Percentiles rank a stretch among this genome's conserved stretches.
These are phyloP conservation scores for Cantharis flavilabris DNA, from an alignment of 2,888 invertebrate genomes.

Conservation along the genomic window DNA sequence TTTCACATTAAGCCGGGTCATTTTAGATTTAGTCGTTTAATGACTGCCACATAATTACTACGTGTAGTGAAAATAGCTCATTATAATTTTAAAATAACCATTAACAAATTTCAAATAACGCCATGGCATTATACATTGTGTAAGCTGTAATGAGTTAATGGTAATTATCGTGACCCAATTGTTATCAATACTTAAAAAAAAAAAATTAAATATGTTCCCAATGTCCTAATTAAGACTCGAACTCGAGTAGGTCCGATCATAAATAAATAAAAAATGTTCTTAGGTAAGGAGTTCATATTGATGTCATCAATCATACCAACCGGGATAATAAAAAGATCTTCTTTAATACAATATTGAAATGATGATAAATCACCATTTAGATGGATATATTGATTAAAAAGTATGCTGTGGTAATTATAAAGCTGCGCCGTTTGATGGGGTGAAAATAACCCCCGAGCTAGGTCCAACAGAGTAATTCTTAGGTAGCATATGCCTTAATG, in stretches of 20 bases:
- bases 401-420: background rate
- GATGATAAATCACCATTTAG: background rate
- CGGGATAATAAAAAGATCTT: background rate
- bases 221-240: background rate
- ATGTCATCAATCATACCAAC: background rate
- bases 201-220: background rate
- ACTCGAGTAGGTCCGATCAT: background rate
- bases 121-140: background rate
- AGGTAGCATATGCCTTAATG: background rate
- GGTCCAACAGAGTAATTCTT: background rate
- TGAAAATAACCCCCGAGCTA: background rate
- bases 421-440: background rate
- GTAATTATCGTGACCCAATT: background rate
- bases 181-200: background rate
- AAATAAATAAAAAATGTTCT: background rate
- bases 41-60: background rate
- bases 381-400: background rate
- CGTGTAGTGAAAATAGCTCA: background rate
- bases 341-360: background rate
- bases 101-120: background rate
- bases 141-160: background rate
- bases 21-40: background rate
- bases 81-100: background rate
- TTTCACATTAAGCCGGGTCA: background rate
- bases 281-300: background rate